phyloP scores from a whole-genome alignment of 2,888 invertebrate genomes.

The Eurois occulta region DNA sequence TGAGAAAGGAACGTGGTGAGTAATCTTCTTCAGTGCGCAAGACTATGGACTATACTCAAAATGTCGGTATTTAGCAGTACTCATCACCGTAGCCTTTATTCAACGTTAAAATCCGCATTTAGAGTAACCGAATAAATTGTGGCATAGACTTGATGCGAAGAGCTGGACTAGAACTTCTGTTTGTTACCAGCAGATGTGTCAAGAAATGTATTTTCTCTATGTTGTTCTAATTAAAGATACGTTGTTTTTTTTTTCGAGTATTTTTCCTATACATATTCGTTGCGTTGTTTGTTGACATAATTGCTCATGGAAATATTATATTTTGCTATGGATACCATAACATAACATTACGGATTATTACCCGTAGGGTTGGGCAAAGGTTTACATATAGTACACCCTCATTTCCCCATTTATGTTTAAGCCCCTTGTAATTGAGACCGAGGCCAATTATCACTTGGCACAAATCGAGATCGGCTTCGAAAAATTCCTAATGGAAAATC shows the following conservation, averaged over 20 bases:
- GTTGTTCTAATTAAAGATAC: slow-evolving; percentile 37
- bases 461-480: neutral
- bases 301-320: slow-evolving; percentile 17
- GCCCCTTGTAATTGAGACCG: neutral
- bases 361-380: neutral
- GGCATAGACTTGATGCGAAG: neutral
- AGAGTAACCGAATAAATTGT: neutral
- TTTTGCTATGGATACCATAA: neutral
- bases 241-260: slow-evolving; percentile 30
- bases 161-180: slow-evolving; percentile 18
- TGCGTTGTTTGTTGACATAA: slow-evolving; percentile 24
- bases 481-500: neutral
- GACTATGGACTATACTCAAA: neutral
- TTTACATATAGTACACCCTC: neutral
- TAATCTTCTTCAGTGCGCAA: neutral
- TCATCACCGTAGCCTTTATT: neutral
- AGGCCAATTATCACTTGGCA: neutral
- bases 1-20: neutral
- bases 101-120: neutral
- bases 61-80: neutral
- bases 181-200: neutral
- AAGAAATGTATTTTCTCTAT: slow-evolving; percentile 30
- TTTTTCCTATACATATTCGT: slow-evolving; percentile 16
- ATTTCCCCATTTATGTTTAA: neutral
- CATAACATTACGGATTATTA: neutral